These are phyloP conservation scores for Apantesis nais DNA, from an alignment of 2,888 invertebrate species.

Conservation along the genomic window DNA sequence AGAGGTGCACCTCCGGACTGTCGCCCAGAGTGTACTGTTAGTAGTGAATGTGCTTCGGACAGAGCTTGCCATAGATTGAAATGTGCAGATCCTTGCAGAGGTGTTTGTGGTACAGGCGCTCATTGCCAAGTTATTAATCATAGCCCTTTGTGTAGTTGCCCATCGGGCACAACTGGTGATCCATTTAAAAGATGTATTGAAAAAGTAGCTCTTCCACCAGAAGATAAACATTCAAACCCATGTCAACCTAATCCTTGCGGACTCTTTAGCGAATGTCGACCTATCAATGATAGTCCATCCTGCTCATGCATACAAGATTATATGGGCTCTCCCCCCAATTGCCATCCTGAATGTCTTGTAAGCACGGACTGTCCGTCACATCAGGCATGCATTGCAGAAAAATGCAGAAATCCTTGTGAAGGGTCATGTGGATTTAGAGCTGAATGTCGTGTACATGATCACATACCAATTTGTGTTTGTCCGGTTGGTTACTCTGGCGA, in stretches of 20 bases:
- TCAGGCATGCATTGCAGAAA: constrained; percentile 92
- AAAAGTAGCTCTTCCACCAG: constrained; percentile 53
- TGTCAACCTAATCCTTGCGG: constrained; percentile 93
- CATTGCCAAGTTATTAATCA: constrained; percentile 92
- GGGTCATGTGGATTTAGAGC: constrained; percentile 92
- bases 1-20: constrained; percentile 90
- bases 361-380: constrained; percentile 92
- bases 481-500: constrained; percentile 90
- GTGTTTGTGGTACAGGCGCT: constrained; percentile 89
- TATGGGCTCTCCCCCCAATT: constrained; percentile 92
- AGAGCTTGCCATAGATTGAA: constrained; percentile 91
- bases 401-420: constrained; percentile 92
- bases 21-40: constrained; percentile 91
- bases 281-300: constrained; percentile 89
- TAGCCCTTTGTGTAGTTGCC: constrained; percentile 92
- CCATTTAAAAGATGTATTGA: constrained; percentile 86
- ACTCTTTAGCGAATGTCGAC: constrained; percentile 91
- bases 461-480: constrained; percentile 93
- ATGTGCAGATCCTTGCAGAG: constrained; percentile 92
- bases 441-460: constrained; percentile 92
- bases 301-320: constrained; percentile 91
- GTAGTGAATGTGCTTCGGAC: constrained; percentile 90
- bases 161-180: constrained; percentile 88
- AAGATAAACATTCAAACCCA: constrained; percentile 77
- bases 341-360: constrained; percentile 93